Evolutionary conservation across 2,113 vertebrate species (phyloP), one percentile per base, ranked within the genome.

Genomic region (Setophaga coronata): DNA sequence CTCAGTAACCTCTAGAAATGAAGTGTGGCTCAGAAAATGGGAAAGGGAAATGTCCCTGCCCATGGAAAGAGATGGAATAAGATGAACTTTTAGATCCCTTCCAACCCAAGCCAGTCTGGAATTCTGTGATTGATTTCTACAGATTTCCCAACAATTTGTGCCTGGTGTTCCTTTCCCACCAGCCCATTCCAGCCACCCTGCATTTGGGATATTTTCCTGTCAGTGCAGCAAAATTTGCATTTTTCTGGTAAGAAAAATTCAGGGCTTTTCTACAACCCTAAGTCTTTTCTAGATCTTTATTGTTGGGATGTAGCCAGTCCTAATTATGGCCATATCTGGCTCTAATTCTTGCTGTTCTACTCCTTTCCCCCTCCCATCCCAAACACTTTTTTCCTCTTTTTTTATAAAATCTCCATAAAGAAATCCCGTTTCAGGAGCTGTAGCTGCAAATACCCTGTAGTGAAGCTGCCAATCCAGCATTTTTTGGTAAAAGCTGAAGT

Each of bases 201-300:
- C 5, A 48, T 6, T 12, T 50, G 57, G 28, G 57, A 40, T 33
- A 33, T 50, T 61, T 76, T 25, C 56, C 20, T 31, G 26, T 15
- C 56, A 60, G 12, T 51, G 34, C 34, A 42, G 47, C 58, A 64
- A 53, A 51, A n/a, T 53, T 17, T 28, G 24, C 24, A 18, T 78
- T 21, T 6, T 42, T 53, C 18, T n/a, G 57, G 28, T 40, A 11
- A 11, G 57, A 38, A 60, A 61, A 77, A 40, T 7, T 33, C 48
- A 26, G 18, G 25, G 15, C 28, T 64, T 8, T 20, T 0, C 43
- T 26, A 2, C 5, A 33, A 40, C 3, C 10, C 51, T 1, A 2
- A 70, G 23, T 8, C 11, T 15, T 79, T 34, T 33, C 36, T 16
- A 8, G 25, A 12, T 34, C 45, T 50, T 31, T 48, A 6, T 14